Percentiles rank a stretch among this genome's conserved stretches.
phyloP scores from a whole-genome alignment of 2,888 invertebrate genomes.

The Drosophila affinis region DNA sequence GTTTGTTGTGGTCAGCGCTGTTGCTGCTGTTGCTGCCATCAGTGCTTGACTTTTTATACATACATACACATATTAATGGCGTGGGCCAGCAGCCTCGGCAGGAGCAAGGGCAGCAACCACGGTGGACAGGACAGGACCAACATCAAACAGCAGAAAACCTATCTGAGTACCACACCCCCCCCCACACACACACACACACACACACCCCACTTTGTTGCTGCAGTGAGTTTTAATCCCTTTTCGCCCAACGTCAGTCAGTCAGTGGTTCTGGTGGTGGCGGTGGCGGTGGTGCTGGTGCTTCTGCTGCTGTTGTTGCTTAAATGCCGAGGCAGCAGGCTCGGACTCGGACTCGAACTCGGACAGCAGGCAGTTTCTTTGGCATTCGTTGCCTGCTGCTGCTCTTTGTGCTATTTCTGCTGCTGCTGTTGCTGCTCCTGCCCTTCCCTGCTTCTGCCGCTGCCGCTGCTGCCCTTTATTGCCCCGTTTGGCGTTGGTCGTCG shows the following conservation, averaged over 20 bases:
- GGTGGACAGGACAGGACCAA: slow-evolving; percentile 28
- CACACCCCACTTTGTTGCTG: slow-evolving; percentile 54
- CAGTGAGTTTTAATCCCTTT: slow-evolving; percentile 67
- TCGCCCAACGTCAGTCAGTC: slow-evolving; percentile 46
- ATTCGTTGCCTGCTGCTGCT: slow-evolving; percentile 25
- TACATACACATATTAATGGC: slow-evolving; percentile 38
- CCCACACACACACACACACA: not conserved
- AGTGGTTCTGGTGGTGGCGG: slow-evolving; percentile 24
- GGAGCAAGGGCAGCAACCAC: slow-evolving; percentile 29
- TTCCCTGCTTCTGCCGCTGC: not conserved
- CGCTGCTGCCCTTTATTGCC: slow-evolving; percentile 1
- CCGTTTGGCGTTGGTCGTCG: slow-evolving; percentile 42
- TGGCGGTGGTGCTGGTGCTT: slow-evolving; percentile 23
- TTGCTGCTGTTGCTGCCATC: slow-evolving; percentile 26
- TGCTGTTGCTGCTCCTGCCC: not conserved
- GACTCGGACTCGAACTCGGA: slow-evolving; percentile 15
- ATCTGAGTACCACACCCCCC: slow-evolving; percentile 20
- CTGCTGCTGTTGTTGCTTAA: slow-evolving; percentile 48
- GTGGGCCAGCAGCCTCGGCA: slow-evolving; percentile 13
- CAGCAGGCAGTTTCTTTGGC: slow-evolving; percentile 67
- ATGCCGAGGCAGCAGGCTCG: slow-evolving; percentile 55
- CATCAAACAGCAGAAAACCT: slow-evolving; percentile 33
- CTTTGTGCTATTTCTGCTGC: not conserved
- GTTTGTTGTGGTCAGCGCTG: slow-evolving; percentile 54
- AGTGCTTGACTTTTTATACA: slow-evolving; percentile 42